These are phyloP conservation scores for Parazoanthus swiftii DNA, from an alignment of 92 coral and sea anemone species.

Conservation along the genomic window DNA sequence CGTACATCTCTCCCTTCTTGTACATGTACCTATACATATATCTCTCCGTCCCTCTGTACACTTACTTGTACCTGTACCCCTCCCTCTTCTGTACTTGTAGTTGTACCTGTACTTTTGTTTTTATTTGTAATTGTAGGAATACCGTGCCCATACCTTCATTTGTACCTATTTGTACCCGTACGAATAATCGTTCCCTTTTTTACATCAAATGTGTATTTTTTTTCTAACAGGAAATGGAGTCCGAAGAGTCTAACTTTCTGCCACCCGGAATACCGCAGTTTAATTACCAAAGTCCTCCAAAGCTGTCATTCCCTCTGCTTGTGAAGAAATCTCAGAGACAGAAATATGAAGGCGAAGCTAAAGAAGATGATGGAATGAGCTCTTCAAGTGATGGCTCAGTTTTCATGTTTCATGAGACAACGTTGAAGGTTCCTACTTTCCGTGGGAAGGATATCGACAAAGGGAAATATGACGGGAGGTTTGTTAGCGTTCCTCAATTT, in stretches of 20 bases:
- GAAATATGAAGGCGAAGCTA: slow-evolving; percentile 46
- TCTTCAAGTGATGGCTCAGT: slow-evolving; percentile 63
- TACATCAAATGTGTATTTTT: neutral
- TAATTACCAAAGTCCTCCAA: slow-evolving; percentile 64
- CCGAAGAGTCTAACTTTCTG: slow-evolving; percentile 46
- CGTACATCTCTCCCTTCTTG: no score
- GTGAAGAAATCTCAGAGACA: slow-evolving; percentile 62
- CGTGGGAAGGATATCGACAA: neutral
- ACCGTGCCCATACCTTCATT: no score
- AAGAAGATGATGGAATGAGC: slow-evolving; percentile 60
- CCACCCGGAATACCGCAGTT: slow-evolving; percentile 88
- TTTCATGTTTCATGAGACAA: slow-evolving; percentile 21
- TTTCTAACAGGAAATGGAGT: slow-evolving; percentile 15
- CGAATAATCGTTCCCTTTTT: no score
- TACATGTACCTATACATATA: no score
- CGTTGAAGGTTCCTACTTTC: slow-evolving; percentile 20
- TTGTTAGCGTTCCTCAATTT: neutral
- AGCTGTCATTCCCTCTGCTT: slow-evolving; percentile 74
- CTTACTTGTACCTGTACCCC: no score
- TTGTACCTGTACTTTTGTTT: no score
- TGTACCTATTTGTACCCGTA: no score
- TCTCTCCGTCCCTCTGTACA: no score
- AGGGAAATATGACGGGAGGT: slow-evolving; percentile 32
- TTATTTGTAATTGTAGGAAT: no score
- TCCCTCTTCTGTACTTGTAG: no score